phyloP scores from a whole-genome alignment of 2,888 invertebrate genomes.

The Acheta domesticus region DNA sequence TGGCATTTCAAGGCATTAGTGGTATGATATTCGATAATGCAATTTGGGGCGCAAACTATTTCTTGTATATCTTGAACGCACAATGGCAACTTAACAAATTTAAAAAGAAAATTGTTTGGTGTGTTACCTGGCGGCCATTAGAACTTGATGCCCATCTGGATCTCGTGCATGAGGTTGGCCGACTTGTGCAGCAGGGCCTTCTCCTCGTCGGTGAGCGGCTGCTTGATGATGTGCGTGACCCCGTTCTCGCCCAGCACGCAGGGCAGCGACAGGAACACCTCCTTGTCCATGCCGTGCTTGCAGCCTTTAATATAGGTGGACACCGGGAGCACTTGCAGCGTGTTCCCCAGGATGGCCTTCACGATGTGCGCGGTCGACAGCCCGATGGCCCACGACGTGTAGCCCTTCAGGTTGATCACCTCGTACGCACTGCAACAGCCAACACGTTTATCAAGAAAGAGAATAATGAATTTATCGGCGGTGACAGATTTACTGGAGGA shows the following conservation, averaged over 20 bases:
- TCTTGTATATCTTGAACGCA: no score
- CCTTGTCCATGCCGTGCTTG: slow-evolving; percentile 47
- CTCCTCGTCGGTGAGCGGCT: slow-evolving; percentile 43
- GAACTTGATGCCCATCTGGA: slow-evolving; percentile 39
- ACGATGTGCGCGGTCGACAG: slow-evolving; percentile 48
- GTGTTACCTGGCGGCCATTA: background rate
- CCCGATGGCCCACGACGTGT: slow-evolving; percentile 52
- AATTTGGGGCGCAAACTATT: no score
- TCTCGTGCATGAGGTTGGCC: slow-evolving; percentile 41
- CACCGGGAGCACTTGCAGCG: slow-evolving; percentile 47
- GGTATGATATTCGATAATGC: no score
- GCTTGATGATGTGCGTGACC: slow-evolving; percentile 40
- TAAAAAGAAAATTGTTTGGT: no score
- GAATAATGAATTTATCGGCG: no score
- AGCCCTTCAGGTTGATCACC: slow-evolving; percentile 48
- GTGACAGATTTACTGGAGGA: no score
- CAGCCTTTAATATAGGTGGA: slow-evolving; percentile 49
- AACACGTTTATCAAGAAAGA: background rate
- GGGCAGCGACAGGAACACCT: slow-evolving; percentile 51
- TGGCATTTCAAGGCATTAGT: no score
- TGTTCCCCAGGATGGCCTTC: slow-evolving; percentile 48
- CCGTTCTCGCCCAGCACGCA: slow-evolving; percentile 41
- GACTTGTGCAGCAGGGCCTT: slow-evolving; percentile 40
- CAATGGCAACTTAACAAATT: no score
- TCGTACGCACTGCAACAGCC: slow-evolving; percentile 47